These are phyloP conservation scores for Ceratina calcarata DNA, from an alignment of 1,140 invertebrate genomes.

Conservation along the genomic window DNA sequence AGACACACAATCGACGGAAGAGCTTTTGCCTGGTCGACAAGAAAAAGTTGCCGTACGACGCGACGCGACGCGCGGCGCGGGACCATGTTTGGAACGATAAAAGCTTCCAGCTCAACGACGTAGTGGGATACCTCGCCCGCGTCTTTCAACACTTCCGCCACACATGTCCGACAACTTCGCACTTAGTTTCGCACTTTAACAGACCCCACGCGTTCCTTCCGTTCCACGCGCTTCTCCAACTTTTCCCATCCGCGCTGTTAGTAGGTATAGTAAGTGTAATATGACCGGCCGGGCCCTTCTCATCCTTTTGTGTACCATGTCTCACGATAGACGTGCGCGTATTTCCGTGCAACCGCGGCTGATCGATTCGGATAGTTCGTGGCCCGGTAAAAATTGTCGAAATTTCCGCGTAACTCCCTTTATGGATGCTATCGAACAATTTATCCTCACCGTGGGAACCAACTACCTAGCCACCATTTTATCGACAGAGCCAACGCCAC, in stretches of 20 bases:
- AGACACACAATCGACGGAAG: constrained; percentile 45
- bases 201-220: constrained; percentile 12
- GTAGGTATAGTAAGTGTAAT: neutral
- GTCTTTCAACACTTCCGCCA: constrained; percentile 53
- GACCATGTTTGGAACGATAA: constrained; percentile 50
- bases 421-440: neutral
- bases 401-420: neutral
- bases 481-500: constrained; percentile 9
- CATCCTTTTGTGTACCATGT: no score
- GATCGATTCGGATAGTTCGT: constrained; percentile 2
- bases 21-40: constrained; percentile 26
- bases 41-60: constrained; percentile 42
- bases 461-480: neutral
- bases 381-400: neutral
- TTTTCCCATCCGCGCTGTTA: neutral
- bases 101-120: constrained; percentile 54
- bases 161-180: constrained; percentile 58
- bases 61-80: no score
- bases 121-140: constrained; percentile 24
- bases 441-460: neutral
- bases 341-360: neutral
- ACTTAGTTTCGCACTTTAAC: constrained; percentile 50
- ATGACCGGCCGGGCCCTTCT: neutral
- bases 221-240: constrained; percentile 34
- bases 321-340: neutral